Evolutionary conservation across 2,888 invertebrate species (phyloP), one percentile per base, ranked within the genome.

Genomic region (Choreutis nemorana): DNA sequence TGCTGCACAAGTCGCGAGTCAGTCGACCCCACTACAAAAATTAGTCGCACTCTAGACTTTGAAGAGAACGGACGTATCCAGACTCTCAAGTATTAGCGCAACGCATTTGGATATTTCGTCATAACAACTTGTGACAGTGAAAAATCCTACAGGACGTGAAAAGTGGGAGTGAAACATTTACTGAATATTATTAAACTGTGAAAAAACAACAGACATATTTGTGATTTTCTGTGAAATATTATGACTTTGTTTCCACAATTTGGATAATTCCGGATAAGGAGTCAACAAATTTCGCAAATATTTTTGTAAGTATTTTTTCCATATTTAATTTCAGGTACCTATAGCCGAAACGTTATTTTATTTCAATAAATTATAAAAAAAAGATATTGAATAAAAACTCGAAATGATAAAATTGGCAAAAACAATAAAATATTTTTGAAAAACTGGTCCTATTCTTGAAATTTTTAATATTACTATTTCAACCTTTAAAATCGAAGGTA

Each of bases 241-340:
- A 62, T 70, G 63, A 63, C 53, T 11, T 12, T 64, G 50, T 63
- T 60, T 56, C 61, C 67, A 55, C 60, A 44, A 66, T 67, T 75
- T 75, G 77, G 78, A 77, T 77, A 78, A 71, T 73, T 77, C 68
- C 70, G 53, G 55, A 60, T 50, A 60, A 66, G 66, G 70, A 68
- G 72, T 59, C 52, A 43, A 49, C 40, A 11, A 61, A 70, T 51
- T 55, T 70, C 67, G 78, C 77, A 78, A 78, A 75, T 77, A 78
- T 77, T 78, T 78, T 66, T 48, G 78, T 78, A 67, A 77, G 78
- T 77, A 75, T 64, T 37, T 48, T 42, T 37, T 41, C 39, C 38
- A 40, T 30, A 14, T 36, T 35, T 30, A 25, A 15, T 25, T 29
- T 23, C n/a, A n/a, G n/a, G n/a, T n/a, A n/a, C n/a, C n/a, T n/a